Base-by-base conservation (phyloP, 2,113 vertebrate genomes). In the Rousettus leschenaultii region DNA sequence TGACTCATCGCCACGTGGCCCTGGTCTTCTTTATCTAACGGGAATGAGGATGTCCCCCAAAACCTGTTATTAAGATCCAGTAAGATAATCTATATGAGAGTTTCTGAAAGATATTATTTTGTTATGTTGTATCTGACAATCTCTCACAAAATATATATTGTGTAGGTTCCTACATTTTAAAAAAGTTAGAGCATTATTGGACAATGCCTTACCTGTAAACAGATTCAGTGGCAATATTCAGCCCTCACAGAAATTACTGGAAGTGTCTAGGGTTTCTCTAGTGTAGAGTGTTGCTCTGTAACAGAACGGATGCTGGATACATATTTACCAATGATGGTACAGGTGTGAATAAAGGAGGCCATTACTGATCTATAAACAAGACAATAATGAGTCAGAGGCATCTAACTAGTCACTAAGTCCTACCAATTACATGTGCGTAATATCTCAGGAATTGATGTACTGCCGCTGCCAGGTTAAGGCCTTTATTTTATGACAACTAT, bases 401-500 rank as follows among this genome's bases (percentile, higher is more conserved):
- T 53, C 33, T 38, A 78, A 78, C 57, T 70, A 40, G 51, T 89
- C 38, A 63, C 9, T 65, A 85, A 77, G 4, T 68, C n/a, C 51
- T 91, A 40, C 85, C 78, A 66, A 71, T 91, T 35, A 65, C n/a
- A 75, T 59, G 28, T 95, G 38, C 30, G 57, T 92, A 91, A 26
- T 92, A 89, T 75, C 18, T 21, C 33, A 38, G 18, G 10, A 92
- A 92, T 77, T 53, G 21, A 91, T 65, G 30, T 86, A 80, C 30
- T 93, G 43, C 33, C 22, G 71, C 51, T 59, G 51, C 38, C 18
- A 63, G 18, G 26, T 70, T 79, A 61, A 89, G 59, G 59, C 7
- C 28, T 94, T 93, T 87, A 79, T 87, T 97, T 96, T 89, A 85
- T 75, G 79, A 86, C 45, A 91, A 40, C 38, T 94, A 66, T 24